phyloP scores from a whole-genome alignment of 2,888 invertebrate species.

The Tribolium freemani region DNA sequence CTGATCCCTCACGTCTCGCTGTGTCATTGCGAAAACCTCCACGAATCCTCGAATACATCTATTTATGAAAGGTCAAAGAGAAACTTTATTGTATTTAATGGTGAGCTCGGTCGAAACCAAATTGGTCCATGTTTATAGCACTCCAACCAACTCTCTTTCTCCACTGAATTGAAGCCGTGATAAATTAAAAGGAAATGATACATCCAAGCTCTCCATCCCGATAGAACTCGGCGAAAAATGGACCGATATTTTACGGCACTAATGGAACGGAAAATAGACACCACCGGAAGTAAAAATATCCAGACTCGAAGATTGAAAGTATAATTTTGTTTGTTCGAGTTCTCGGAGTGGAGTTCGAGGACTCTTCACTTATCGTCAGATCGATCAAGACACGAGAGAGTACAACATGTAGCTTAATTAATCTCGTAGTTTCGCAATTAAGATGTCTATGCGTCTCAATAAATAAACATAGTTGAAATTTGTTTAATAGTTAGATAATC shows the following conservation, averaged over 20 bases:
- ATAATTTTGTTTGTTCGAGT: slow-evolving; percentile 30
- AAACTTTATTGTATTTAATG: slow-evolving; percentile 20
- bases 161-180: slow-evolving; percentile 26
- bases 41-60: slow-evolving; percentile 14
- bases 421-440: neutral
- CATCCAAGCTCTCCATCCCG: slow-evolving; percentile 21
- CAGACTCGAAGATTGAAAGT: slow-evolving; percentile 35
- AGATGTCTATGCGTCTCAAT: neutral
- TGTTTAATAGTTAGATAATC: neutral
- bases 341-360: neutral
- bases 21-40: slow-evolving; percentile 7
- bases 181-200: slow-evolving; percentile 44
- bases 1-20: slow-evolving; percentile 18
- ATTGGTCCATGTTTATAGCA: slow-evolving; percentile 33
- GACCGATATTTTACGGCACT: slow-evolving; percentile 38
- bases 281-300: slow-evolving; percentile 36
- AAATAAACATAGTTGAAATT: neutral
- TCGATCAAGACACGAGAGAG: slow-evolving; percentile 16
- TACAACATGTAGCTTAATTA: neutral
- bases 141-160: slow-evolving; percentile 2
- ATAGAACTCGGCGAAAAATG: slow-evolving; percentile 38
- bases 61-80: slow-evolving; percentile 3
- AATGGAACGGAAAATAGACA: slow-evolving; percentile 42
- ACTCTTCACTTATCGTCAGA: neutral
- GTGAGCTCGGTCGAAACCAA: slow-evolving; percentile 12